A percentile compares a stretch with the other conserved stretches of the same genome.
These are phyloP conservation scores for Ptilodon capucinus DNA, from an alignment of 2,888 invertebrate species.

Conservation along the genomic window DNA sequence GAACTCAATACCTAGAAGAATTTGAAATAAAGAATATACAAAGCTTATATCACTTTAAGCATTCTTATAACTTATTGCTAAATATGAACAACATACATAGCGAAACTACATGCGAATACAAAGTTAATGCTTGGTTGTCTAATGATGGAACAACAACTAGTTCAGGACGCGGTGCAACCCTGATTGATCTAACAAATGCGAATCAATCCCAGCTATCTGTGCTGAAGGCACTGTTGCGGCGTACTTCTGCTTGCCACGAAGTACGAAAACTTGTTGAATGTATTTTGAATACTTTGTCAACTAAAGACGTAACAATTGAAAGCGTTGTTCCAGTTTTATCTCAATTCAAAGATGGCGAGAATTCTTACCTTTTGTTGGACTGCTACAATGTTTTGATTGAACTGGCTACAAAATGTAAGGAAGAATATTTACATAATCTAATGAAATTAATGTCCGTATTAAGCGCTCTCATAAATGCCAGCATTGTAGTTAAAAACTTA, in stretches of 20 bases:
- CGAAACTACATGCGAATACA: conserved; percentile 45
- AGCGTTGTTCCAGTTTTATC: conserved; percentile 39
- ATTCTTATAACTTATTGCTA: conserved; percentile 56
- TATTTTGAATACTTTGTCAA: conserved; percentile 41
- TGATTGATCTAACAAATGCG: conserved; percentile 50
- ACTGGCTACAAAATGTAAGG: conserved; percentile 55
- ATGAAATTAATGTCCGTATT: conserved; percentile 53
- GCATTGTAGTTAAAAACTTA: conserved; percentile 63
- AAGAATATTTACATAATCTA: conserved; percentile 64
- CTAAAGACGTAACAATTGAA: conserved; percentile 21
- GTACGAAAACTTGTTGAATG: conserved; percentile 62
- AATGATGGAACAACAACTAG: conserved; percentile 41
- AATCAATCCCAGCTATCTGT: conserved; percentile 44
- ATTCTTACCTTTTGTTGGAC: conserved; percentile 53
- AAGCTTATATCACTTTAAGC: conserved; percentile 69
- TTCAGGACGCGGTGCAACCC: conserved; percentile 51
- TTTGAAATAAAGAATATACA: conserved; percentile 56
- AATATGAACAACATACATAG: conserved; percentile 58
- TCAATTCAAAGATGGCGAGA: conserved; percentile 58
- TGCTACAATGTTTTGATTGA: conserved; percentile 59
- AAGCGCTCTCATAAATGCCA: conserved; percentile 60
- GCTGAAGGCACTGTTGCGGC: conserved; percentile 51
- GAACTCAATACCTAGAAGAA: conserved; percentile 51
- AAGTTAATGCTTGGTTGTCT: conserved; percentile 43
- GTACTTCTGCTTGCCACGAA: conserved; percentile 55